Evolutionary conservation across 2,113 vertebrate genomes (phyloP), one percentile per base, ranked within the genome.

Genomic region (Glaucidium brasilianum): DNA sequence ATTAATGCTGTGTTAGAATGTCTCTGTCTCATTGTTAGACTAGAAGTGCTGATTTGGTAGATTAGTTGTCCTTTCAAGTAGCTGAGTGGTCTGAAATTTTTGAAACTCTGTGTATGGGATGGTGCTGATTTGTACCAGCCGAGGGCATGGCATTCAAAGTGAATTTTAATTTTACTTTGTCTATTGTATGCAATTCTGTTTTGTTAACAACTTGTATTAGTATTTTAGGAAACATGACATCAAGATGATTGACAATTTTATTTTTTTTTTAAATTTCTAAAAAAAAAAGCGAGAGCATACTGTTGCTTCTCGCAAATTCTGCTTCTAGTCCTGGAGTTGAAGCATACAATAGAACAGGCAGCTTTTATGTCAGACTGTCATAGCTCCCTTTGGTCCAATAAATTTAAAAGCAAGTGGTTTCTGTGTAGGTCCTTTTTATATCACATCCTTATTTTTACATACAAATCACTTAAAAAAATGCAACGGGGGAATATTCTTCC

Each of bases 61-160:
- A 92, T 89, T 91, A 94, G 73, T 72, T 81, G 53, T 85, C 22
- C 45, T 91, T 94, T 95, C 86, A 87, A 92, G 86, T 75, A 94
- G 43, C 52, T 92, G 56, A 96, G 69, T 68, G 62, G 52, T 88
- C 74, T 89, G 86, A 89, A 87, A 58, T 81, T 92, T 95, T 89
- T 89, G 53, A 89, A 86, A 81, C 60, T 39, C 20, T 80, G 2
- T 86, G 25, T 71, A 60, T 79, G 73, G 41, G 84, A 68, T 69
- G 45, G 32, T 89, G 64, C 83, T 95, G 94, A 96, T 96, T 96
- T 95, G 76, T 81, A 89, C 69, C 83, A 95, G 76, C 94, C 90
- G 82, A 91, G 52, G 55, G 5, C 91, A 90, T 81, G 82, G 39
- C 56, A 90, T 90, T 73, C 58, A 41, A 78, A 95, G 73, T 37